Conservation (phyloP, 2,113 vertebrate genomes). For the Cebidichthys violaceus region DNA sequence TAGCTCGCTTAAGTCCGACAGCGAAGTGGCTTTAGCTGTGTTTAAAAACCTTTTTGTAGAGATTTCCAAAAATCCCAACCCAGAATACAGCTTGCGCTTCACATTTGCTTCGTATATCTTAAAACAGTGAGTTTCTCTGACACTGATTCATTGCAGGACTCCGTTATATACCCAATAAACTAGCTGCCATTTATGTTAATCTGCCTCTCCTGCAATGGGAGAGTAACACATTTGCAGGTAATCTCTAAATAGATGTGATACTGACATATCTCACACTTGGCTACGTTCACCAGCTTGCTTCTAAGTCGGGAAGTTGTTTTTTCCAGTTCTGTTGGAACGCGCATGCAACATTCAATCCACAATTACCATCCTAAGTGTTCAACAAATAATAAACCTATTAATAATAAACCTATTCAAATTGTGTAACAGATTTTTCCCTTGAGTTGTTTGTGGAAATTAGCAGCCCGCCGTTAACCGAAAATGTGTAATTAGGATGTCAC, state of each 20-base stretch:
- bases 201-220: not conserved
- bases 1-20: constrained; percentile 3
- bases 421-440: not conserved
- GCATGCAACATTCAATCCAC: not conserved
- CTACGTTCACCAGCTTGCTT: not conserved
- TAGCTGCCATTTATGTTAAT: not conserved
- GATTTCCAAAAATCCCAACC: not conserved
- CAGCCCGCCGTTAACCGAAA: constrained; percentile 20
- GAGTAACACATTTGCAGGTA: constrained; percentile 1
- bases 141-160: not conserved
- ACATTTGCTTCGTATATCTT: not conserved
- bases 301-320: not conserved
- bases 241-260: not conserved
- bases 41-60: not conserved
- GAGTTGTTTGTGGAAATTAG: constrained; percentile 1
- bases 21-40: not conserved
- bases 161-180: not conserved
- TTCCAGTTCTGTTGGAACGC: not conserved
- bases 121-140: not conserved
- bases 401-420: not conserved
- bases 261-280: not conserved
- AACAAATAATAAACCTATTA: constrained; percentile 5
- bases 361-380: not conserved
- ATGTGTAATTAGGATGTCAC: constrained; percentile 51
- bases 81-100: constrained; percentile 6